Evolutionary conservation across 2,113 vertebrate genomes (phyloP).

Genomic region (Todiramphus chloris): DNA sequence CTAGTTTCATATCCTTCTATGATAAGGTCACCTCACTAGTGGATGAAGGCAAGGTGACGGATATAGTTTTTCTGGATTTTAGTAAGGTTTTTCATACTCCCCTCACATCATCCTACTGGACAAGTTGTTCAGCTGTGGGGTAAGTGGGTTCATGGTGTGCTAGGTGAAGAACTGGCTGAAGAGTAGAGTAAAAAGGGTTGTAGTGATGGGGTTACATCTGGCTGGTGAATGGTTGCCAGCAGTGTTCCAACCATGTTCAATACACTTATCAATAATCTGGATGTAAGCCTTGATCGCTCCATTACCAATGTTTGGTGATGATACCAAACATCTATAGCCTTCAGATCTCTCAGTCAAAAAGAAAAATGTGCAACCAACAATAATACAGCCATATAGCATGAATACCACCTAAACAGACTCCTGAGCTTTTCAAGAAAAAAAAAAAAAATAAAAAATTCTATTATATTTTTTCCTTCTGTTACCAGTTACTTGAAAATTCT

Average conservation of each 20-base stretch:
- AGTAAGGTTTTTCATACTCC: background rate
- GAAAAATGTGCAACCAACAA: no score
- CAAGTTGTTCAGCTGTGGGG: background rate
- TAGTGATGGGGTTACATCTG: background rate
- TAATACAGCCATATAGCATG: background rate
- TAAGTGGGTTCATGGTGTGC: background rate
- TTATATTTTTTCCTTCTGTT: background rate
- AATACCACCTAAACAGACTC: background rate
- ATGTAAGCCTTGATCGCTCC: background rate
- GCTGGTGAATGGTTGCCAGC: background rate
- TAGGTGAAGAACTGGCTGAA: background rate
- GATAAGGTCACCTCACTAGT: no score
- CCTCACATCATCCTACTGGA: background rate
- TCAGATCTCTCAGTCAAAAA: background rate
- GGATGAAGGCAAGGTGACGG: background rate
- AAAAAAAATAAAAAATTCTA: background rate
- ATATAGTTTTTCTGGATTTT: background rate
- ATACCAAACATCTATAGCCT: background rate
- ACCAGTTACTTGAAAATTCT: background rate
- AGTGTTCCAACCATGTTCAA: background rate
- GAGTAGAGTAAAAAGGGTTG: background rate
- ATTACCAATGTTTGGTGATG: background rate
- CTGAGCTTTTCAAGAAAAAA: background rate
- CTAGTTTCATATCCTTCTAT: no score
- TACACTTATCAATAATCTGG: background rate